Percentiles rank a stretch among this genome's conserved stretches.
These are phyloP conservation scores for Poecilia picta DNA, from an alignment of 2,797 vertebrate genomes.

Conservation along the genomic window DNA sequence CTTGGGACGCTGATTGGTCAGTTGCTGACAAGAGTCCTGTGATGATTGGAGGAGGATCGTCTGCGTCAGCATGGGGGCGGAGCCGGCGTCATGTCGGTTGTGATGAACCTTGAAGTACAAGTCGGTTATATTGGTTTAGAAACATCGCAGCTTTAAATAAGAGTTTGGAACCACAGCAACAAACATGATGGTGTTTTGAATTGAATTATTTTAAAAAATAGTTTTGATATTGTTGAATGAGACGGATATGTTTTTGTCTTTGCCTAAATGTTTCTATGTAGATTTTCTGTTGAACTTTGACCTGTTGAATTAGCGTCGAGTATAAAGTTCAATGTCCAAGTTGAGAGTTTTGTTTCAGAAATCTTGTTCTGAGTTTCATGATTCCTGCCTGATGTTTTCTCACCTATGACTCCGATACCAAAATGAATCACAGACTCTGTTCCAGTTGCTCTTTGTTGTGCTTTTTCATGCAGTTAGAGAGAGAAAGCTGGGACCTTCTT, in stretches of 20 bases:
- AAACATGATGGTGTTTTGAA: neutral
- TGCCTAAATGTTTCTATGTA: neutral
- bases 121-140: too few relatives aligned
- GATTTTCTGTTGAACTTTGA: neutral
- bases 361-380: neutral
- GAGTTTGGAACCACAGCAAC: neutral
- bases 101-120: too few relatives aligned
- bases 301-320: neutral
- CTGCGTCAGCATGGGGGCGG: too few relatives aligned
- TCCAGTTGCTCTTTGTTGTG: neutral
- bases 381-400: neutral
- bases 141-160: neutral
- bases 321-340: neutral
- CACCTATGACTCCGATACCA: too few relatives aligned
- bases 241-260: neutral
- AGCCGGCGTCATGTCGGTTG: too few relatives aligned
- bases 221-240: neutral
- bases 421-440: neutral
- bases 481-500: neutral
- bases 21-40: too few relatives aligned
- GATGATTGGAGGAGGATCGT: too few relatives aligned
- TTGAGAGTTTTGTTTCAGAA: neutral
- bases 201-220: neutral
- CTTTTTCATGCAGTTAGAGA: neutral
- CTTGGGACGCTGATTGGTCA: too few relatives aligned